Evolutionary conservation across 2,888 invertebrate species (phyloP), one percentile per base, ranked within the genome.

Genomic region (Deilephila elpenor): DNA sequence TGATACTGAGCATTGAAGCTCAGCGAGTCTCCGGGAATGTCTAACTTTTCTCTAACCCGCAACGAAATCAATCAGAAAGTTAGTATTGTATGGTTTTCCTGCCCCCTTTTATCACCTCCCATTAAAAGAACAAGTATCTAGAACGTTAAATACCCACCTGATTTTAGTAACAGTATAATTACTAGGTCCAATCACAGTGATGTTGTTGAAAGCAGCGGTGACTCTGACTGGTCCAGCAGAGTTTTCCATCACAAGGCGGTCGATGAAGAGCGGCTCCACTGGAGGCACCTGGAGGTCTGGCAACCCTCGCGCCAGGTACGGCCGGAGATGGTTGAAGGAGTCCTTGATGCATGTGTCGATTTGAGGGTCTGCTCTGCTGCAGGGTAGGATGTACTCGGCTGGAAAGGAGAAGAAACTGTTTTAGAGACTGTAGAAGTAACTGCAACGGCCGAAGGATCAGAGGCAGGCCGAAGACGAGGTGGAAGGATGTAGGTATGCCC

Each of bases 321-420:
- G 96, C 76, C 96, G 95, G 32, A 97, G 91, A 86, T 97, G 97
- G 86, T 97, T 97, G 91, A 97, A 97, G 0, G 97, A 96, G 73
- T 95, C 93, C 86, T 96, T 95, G 80, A 97, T 95, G 83, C 97
- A 97, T 37, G 86, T 86, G 86, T 97, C 97, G 67, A 96, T 82
- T 71, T 96, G 93, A 0, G 97, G 96, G 83, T 97, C 97, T 59
- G 93, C 92, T 83, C 96, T 96, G 77, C 94, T 95, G 90, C 97
- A 97, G 59, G 97, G 96, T 70, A 95, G 86, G 77, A 97, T 96
- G 89, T 97, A 97, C 79, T 96, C 96, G 76, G 97, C 97, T 97
- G 95, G 51, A 95, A 95, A 82, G 74, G n/a, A 53, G 56, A n/a
- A 73, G 77, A 71, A 76, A 32, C 29, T 1, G 61, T 37, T 5